These are phyloP conservation scores for Hemitrygon akajei DNA, from an alignment of 2,797 vertebrate genomes.

Conservation along the genomic window DNA sequence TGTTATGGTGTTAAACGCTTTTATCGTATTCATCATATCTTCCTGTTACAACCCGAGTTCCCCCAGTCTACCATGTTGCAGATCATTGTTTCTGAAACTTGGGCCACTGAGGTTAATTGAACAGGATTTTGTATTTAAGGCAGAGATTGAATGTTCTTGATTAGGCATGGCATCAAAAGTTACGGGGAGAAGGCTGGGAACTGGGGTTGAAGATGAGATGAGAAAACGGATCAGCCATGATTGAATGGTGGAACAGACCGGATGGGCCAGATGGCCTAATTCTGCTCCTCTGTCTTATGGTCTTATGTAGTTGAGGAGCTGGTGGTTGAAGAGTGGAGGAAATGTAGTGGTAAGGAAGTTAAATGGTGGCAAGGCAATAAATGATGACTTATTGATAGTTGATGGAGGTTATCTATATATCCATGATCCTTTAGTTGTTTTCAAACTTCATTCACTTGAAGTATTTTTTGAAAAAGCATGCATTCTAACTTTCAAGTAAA, in stretches of 20 bases:
- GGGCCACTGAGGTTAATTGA: too few species aligned
- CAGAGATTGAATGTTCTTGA: too few species aligned
- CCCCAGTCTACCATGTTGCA: background rate
- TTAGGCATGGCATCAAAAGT: too few species aligned
- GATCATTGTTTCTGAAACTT: too few species aligned
- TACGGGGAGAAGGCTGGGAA: too few species aligned
- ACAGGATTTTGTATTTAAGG: too few species aligned
- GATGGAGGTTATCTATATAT: background rate
- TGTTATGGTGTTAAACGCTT: background rate
- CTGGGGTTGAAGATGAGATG: too few species aligned
- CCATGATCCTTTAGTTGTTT: background rate
- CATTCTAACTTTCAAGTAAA: background rate
- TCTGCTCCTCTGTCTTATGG: too few species aligned
- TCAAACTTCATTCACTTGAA: background rate
- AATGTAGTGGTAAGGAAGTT: background rate
- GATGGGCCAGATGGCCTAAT: too few species aligned
- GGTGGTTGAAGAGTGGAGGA: background rate
- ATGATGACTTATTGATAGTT: background rate
- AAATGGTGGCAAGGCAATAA: background rate
- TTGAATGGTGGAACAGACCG: too few species aligned
- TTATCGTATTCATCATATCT: too few species aligned
- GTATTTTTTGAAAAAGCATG: background rate
- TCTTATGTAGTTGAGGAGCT: background rate
- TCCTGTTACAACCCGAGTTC: background rate
- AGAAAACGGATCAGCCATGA: too few species aligned